phyloP scores from a whole-genome alignment of 2,888 invertebrate species.

The Chironomus riparius region DNA sequence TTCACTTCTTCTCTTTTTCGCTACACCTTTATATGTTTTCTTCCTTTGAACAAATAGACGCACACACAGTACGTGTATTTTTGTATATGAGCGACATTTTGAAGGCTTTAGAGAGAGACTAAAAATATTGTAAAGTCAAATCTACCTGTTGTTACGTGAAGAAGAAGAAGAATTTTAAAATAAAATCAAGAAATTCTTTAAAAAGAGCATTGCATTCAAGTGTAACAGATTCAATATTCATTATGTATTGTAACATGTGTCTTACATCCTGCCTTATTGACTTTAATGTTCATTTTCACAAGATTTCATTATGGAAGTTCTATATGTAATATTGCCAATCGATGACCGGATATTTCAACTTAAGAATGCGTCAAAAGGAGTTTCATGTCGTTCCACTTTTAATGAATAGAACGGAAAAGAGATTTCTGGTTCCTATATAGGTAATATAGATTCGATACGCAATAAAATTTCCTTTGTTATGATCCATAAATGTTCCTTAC shows the following conservation, averaged over 20 bases:
- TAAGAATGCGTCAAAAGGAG: constrained; percentile 4
- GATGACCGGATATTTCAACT: background rate
- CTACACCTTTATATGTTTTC: no score
- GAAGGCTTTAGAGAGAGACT: background rate
- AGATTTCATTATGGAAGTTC: no score
- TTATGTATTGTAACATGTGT: background rate
- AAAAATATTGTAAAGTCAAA: background rate
- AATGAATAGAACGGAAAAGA: no score
- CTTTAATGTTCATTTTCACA: background rate
- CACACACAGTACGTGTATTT: background rate
- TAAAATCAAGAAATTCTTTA: background rate
- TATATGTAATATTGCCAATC: background rate
- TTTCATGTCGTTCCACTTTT: no score
- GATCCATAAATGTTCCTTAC: no score
- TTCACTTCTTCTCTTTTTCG: background rate
- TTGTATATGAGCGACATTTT: background rate
- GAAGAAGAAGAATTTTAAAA: background rate
- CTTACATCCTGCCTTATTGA: constrained; percentile 7
- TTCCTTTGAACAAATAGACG: no score
- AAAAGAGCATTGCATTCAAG: background rate
- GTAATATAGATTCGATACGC: no score
- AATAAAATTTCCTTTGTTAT: no score
- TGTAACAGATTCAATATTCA: background rate
- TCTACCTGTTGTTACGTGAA: background rate
- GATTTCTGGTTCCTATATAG: no score